Conservation (phyloP, 2,888 invertebrate genomes). For the Lithosia quadra region DNA sequence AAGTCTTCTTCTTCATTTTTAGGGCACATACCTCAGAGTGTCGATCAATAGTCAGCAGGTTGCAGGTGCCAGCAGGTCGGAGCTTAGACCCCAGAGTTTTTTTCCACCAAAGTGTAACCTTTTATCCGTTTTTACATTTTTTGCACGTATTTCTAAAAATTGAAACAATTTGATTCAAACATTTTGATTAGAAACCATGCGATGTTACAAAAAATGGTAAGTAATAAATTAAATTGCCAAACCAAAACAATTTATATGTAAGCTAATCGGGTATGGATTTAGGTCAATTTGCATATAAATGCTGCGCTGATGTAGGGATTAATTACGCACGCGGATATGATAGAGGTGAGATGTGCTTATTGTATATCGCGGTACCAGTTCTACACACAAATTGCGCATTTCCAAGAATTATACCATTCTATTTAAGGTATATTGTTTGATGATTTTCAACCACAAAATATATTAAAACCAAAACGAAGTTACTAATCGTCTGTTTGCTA, state of each 20-base stretch:
- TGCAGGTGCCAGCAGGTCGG: not conserved
- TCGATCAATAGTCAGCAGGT: not conserved
- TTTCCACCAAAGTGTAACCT: not conserved
- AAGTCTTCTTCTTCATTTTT: no score
- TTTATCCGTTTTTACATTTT: not conserved
- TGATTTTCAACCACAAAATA: not conserved
- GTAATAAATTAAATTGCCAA: constrained; percentile 13
- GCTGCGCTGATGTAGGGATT: constrained; percentile 41
- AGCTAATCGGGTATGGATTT: constrained; percentile 30
- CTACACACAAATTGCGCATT: constrained; percentile 31
- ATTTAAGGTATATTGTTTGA: constrained; percentile 31
- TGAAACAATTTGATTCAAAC: not conserved
- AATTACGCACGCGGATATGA: constrained; percentile 41
- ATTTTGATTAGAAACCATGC: not conserved
- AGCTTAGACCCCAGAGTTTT: not conserved
- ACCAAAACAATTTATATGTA: constrained; percentile 23
- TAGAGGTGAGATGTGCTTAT: constrained; percentile 29
- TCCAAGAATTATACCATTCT: constrained; percentile 34
- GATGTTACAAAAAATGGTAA: not conserved
- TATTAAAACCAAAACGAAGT: not conserved
- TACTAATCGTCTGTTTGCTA: no score
- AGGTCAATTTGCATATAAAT: constrained; percentile 41
- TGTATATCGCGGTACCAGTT: constrained; percentile 20
- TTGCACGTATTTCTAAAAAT: not conserved
- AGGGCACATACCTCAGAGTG: no score